Conservation (phyloP, 2,888 invertebrate genomes). For the Hemistola chrysoprasaria region DNA sequence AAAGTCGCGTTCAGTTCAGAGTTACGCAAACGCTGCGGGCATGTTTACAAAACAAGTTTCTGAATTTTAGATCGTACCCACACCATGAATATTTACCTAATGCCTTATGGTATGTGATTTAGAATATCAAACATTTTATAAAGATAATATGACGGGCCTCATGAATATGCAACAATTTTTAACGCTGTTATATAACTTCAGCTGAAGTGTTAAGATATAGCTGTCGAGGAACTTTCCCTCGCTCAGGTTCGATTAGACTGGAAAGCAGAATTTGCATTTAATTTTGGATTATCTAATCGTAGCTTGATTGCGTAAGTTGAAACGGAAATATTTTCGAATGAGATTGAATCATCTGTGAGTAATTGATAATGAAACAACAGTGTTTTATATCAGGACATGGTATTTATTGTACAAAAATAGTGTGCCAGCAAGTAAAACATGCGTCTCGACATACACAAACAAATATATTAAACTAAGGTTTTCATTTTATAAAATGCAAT, state of each 20-base stretch:
- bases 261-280: conserved; percentile 19
- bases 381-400: conserved; percentile 69
- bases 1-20: conserved; percentile 55
- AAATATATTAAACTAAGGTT: conserved; percentile 70
- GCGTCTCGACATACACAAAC: conserved; percentile 78
- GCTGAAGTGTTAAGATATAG: conserved; percentile 29
- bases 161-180: conserved; percentile 31
- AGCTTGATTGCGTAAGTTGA: conserved; percentile 10
- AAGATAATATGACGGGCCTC: conserved; percentile 21
- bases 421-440: conserved; percentile 80
- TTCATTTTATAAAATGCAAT: conserved; percentile 80
- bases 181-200: conserved; percentile 28
- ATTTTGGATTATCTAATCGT: conserved; percentile 19
- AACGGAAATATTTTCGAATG: neutral
- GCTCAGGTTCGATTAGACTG: conserved; percentile 20
- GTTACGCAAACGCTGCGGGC: conserved; percentile 61
- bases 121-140: conserved; percentile 24
- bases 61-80: conserved; percentile 14
- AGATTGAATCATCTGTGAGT: no score
- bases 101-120: conserved; percentile 11
- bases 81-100: conserved; percentile 19
- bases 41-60: conserved; percentile 60
- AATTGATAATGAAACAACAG: conserved; percentile 66
- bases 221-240: conserved; percentile 29
- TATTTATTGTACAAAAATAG: conserved; percentile 83